Percentiles rank a stretch among this genome's conserved stretches.
phyloP scores from a whole-genome alignment of 2,797 vertebrate genomes.

The Platyrinchus mystaceus region DNA sequence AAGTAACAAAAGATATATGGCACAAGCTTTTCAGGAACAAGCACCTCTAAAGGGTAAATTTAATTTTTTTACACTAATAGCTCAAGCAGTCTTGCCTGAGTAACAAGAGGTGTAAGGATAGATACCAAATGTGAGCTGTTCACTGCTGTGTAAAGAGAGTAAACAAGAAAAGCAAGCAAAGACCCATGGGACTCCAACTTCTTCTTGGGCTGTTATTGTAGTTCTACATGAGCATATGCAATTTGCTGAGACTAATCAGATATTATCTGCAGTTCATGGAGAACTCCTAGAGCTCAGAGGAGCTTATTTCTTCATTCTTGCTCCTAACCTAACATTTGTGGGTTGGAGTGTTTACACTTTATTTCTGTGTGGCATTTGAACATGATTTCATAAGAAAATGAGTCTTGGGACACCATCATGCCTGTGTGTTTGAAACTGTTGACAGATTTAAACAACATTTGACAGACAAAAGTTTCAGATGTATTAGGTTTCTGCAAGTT shows the following conservation, averaged over 20 bases:
- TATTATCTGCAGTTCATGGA: background rate
- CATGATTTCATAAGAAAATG: background rate
- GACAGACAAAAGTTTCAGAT: background rate
- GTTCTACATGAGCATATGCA: background rate
- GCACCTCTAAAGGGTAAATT: background rate
- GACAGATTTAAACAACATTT: slow-evolving; percentile 4
- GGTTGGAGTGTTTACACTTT: background rate
- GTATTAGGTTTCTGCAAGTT: background rate
- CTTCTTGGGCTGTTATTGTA: background rate
- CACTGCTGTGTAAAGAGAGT: background rate
- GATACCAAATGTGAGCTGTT: background rate
- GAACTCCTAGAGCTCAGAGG: background rate
- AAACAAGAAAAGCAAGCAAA: background rate
- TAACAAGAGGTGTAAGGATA: background rate
- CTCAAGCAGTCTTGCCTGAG: background rate
- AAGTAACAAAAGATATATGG: background rate
- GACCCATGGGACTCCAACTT: background rate
- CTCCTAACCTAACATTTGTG: background rate
- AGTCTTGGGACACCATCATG: background rate
- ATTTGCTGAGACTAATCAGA: background rate
- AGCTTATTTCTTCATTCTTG: background rate
- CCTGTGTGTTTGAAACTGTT: background rate
- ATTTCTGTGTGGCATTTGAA: background rate
- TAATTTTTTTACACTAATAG: background rate
- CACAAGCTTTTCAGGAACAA: background rate